Base-by-base conservation (phyloP, 2,113 vertebrate genomes). In the Indicator indicator region DNA sequence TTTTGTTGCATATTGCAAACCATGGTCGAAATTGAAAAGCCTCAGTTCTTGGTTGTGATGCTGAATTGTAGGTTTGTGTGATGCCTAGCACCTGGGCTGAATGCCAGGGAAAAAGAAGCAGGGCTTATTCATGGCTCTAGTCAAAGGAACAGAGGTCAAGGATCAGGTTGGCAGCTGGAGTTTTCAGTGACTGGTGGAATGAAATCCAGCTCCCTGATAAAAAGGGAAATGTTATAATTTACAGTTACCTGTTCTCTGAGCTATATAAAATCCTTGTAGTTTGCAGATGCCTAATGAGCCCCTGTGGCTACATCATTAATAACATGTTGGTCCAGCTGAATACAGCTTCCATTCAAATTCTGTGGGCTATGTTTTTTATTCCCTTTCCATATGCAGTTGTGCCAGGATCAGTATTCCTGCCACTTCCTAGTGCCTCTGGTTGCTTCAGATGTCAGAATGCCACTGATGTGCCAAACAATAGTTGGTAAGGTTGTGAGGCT, bases 331-430 rank as follows among this genome's bases (percentile, higher is more conserved):
- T 76, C 64, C 38, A 36, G 73, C 30, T 91, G 83, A 73, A 70
- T 28, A 46, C 14, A 78, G 30, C 58, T 88, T 86, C 65, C n/a
- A 42, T 33, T 42, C 75, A 78, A 83, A 84, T 77, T 77, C 38
- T 2, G 11, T 42, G 58, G 46, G 55, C 58, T 90, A 3, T 6
- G 4, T 88, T 91, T 86, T 65, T 65, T 77, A 63, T 26, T 82
- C 58, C 63, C 56, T 87, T 88, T 73, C 86, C 42, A 30, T 63
- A 68, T 32, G 86, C 52, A 72, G 62, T 90, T 68, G 72, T 83
- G 62, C 81, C 52, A 84, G 79, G 77, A 95, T 89, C 72, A 38
- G 83, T 94, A 89, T 90, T 93, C 64, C 56, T 93, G 80, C 81
- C 67, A 32, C 65, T 78, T 89, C 69, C 83, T 32, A 36, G 50